Base-by-base conservation (phyloP, 92 coral and sea anemone species). In the Scolanthus callimorphus region DNA sequence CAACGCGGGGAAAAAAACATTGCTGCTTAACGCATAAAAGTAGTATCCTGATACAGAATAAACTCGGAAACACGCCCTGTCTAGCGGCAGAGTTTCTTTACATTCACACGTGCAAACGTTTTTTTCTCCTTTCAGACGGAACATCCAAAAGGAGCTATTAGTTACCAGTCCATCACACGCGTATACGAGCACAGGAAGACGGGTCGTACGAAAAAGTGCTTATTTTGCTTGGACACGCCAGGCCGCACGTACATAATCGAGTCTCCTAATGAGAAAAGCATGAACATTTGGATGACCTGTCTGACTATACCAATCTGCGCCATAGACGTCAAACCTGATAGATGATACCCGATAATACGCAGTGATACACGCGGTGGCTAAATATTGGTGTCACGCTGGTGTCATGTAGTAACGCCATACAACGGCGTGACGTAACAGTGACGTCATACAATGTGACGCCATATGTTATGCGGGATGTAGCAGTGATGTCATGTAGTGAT, bases 131-230 rank as follows among this genome's bases (percentile, higher is more conserved):
- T 20, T 6, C 57, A 89, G 91, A 82, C 85, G 54, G 86, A 83
- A 49, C 76, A 61, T 26, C 98, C 98, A 6, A 92, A 92, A 70
- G 98, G 98, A n/a, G 98, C 95, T 25, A 92, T 92, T 31, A 80
- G 85, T 48, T 92, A 88, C 70, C 87, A 79, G 61, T 56, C 90
- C 48, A 92, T 92, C 62, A 43, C 75, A 0, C 70, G 83, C 48
- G 98, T 92, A 8, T 88, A 88, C 54, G 84, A 70, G n/a, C 94
- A 76, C 59, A 59, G 52, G 55, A 76, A 76, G 11, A 65, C 73
- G 23, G 78, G 75, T 31, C 79, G 76, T 57, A 72, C 69, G 49
- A 90, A 90, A 55, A 62, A 51, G 17, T 81, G 67, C 70, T 57
- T 62, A 39, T 92, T 92, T 65, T 88, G 84, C 51, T 82, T 83